phyloP scores from a whole-genome alignment of 2,797 vertebrate species.

The Pogoniulus pusillus region DNA sequence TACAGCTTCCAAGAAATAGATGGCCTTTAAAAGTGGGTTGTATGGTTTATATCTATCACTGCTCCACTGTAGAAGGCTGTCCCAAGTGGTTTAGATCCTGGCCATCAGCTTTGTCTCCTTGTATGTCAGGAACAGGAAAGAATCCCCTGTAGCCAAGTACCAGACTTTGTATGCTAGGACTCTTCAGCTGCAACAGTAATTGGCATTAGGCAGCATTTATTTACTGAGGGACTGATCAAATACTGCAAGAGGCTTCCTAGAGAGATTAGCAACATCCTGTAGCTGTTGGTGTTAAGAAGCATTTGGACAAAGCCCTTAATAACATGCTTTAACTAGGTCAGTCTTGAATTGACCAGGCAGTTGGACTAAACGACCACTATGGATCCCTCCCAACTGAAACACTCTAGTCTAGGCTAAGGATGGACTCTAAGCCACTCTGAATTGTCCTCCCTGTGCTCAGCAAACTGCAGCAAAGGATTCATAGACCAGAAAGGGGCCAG shows the following conservation, averaged over 20 bases:
- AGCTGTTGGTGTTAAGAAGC: not conserved
- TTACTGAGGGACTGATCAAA: not conserved
- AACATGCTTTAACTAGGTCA: not conserved
- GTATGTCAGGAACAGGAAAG: not conserved
- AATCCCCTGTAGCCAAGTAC: not conserved
- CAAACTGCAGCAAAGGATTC: not conserved
- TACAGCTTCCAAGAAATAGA: not conserved
- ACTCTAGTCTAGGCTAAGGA: not conserved
- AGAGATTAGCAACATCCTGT: not conserved
- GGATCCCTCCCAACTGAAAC: not conserved
- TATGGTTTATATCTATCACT: not conserved
- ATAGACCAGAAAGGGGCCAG: not conserved
- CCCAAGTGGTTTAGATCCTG: not conserved
- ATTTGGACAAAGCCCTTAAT: not conserved
- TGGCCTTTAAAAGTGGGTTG: not conserved
- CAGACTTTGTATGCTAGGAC: not conserved
- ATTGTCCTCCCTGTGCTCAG: not conserved
- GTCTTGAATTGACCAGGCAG: not conserved
- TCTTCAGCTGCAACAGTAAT: not conserved
- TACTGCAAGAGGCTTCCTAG: not conserved
- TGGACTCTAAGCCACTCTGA: not conserved
- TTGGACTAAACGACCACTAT: rapidly evolving
- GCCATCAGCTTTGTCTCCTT: not conserved
- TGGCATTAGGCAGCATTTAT: not conserved
- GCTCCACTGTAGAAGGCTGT: not conserved